Evolutionary conservation across 2,888 invertebrate species (phyloP).

Genomic region (Athalia cordata): DNA sequence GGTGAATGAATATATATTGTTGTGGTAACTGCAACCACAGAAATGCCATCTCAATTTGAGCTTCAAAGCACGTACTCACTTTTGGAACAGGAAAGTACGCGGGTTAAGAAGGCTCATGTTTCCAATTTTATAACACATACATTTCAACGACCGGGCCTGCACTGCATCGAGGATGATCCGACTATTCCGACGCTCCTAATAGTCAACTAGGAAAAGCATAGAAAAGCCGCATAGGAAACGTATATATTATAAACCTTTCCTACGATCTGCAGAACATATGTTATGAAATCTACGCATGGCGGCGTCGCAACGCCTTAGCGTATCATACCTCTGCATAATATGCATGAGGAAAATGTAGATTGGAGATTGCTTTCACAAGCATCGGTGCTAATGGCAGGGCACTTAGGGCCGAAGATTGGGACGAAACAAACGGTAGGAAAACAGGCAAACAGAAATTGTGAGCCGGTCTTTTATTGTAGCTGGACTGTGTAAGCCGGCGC

Average conservation of each 20-base stretch:
- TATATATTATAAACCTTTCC: too few relatives aligned
- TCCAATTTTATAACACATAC: not conserved
- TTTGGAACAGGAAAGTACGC: constrained; percentile 65
- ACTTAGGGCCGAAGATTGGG: constrained; percentile 58
- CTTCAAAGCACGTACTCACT: constrained; percentile 69
- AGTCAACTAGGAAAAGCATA: too few relatives aligned
- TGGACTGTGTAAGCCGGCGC: constrained; percentile 4
- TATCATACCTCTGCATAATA: not conserved
- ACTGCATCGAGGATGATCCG: not conserved
- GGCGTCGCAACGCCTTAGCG: not conserved
- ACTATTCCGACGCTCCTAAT: not conserved
- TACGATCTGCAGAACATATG: too few relatives aligned
- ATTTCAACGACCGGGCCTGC: not conserved
- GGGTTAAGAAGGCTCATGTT: not conserved
- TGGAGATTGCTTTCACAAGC: constrained; percentile 20
- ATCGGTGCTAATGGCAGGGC: constrained; percentile 49
- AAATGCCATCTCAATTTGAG: constrained; percentile 61
- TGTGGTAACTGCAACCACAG: constrained; percentile 24
- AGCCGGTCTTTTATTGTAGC: constrained; percentile 22
- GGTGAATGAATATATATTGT: not conserved
- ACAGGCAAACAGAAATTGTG: constrained; percentile 57
- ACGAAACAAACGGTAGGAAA: constrained; percentile 58
- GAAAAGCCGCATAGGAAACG: too few relatives aligned
- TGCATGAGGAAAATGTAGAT: not conserved
- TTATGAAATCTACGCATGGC: not conserved